Percentiles rank a stretch among this genome's conserved stretches.
phyloP scores from a whole-genome alignment of 2,797 vertebrate genomes.

The Heliangelus exortis region DNA sequence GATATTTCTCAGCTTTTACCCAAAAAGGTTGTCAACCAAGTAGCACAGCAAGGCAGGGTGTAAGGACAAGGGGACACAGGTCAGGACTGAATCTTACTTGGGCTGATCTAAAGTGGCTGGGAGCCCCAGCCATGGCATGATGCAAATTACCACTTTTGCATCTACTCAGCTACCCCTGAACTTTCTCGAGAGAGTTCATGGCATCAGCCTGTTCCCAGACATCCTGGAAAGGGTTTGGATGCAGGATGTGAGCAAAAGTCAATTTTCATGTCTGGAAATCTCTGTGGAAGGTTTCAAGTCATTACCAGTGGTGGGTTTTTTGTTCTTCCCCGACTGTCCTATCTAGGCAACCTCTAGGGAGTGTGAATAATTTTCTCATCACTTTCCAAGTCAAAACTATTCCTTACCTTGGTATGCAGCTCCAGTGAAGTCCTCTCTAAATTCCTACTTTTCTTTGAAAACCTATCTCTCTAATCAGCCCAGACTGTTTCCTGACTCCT shows the following conservation, averaged over 20 bases:
- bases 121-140: rapidly evolving
- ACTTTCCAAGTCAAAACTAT: constrained; percentile 40
- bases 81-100: background rate
- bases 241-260: background rate
- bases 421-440: background rate
- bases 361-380: background rate
- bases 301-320: background rate
- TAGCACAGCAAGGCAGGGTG: background rate
- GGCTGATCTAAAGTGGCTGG: background rate
- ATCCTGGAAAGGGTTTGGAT: background rate
- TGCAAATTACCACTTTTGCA: background rate
- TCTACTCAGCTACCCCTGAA: background rate
- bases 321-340: background rate
- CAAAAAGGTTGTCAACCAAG: too few relatives aligned
- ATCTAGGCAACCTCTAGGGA: background rate
- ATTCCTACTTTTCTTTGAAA: constrained; percentile 37
- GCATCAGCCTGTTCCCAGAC: background rate
- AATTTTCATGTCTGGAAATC: constrained; percentile 18
- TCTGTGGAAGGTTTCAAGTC: constrained; percentile 37
- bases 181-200: background rate
- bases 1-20: background rate
- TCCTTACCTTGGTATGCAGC: constrained; percentile 28
- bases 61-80: background rate
- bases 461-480: background rate
- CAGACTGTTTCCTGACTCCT: constrained; percentile 15